Base-by-base conservation (phyloP, 2,797 vertebrate species). In the Microchirus variegatus region DNA sequence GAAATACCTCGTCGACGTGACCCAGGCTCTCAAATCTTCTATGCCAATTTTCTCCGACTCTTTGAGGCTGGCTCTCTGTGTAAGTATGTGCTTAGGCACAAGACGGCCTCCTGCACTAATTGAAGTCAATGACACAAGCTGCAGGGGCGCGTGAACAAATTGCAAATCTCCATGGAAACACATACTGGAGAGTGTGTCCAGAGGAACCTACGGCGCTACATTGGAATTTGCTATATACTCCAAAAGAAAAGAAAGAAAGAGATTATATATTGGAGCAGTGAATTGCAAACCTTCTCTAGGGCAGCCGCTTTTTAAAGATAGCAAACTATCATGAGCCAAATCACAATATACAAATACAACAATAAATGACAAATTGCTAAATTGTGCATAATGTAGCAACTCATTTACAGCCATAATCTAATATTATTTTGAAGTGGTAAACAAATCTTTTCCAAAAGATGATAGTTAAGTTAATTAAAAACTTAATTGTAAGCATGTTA, bases 161-260 rank as follows among this genome's bases (percentile, higher is more conserved):
- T 11, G 77, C 10, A 31, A 31, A 73, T 94, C 87, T 87, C 92
- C 92, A 93, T 93, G 91, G 92, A 91, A 93, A 94, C 91, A 72
- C 70, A 83, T 41, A 50, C 70, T 83, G 77, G 73, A 63, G 71
- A 88, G 81, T 59, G 56, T 69, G 85, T 82, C 74, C 83, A 37
- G 71, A 75, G 70, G 62, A 78, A 80, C 83, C 80, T 59, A 72
- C 75, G 74, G 83, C 53, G 41, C 65, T 70, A 71, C 80, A 61
- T 53, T 70, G 77, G 77, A 80, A 78, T 81, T 81, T 56, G 71
- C 75, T 55, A 66, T 50, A 54, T 72, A 45, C 44, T 62, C 54
- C 61, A 12, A 36, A 15, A 59, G 12, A 17, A 17, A 15, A 2
- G 17, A 12, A 9, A 0, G 16, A 7, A 46, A 16, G 16, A 2